phyloP scores from a whole-genome alignment of 53 echinoderm and acorn worm species.

The Crossaster papposus region DNA sequence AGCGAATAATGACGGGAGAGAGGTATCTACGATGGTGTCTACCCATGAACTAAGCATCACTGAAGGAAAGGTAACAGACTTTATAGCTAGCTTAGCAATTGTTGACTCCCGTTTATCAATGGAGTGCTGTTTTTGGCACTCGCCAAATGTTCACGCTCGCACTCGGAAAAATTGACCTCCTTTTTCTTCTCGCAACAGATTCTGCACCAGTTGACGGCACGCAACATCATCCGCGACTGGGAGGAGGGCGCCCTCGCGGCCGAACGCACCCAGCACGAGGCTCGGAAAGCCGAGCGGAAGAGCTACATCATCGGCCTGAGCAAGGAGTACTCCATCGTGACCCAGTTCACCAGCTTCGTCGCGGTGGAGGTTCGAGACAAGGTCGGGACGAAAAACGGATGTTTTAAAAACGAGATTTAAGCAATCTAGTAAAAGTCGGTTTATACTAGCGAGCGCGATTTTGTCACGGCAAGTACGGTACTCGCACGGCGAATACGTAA shows the following conservation, averaged over 20 bases:
- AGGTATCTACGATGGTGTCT: conserved; percentile 93
- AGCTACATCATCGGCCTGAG: conserved; percentile 83
- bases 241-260: conserved; percentile 89
- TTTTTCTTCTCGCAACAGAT: conserved; percentile 51
- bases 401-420: too few species aligned
- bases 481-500: too few species aligned
- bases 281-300: conserved; percentile 80
- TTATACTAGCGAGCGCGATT: too few species aligned
- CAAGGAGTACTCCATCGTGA: conserved; percentile 92
- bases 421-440: too few species aligned
- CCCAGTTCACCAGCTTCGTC: conserved; percentile 94
- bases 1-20: conserved; percentile 80
- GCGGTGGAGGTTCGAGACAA: conserved; percentile 90
- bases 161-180: background rate
- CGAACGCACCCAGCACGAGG: conserved; percentile 79
- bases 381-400: too few species aligned
- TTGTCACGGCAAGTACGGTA: too few species aligned
- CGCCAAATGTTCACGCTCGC: too few species aligned
- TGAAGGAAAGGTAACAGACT: conserved; percentile 76
- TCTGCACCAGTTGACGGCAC: conserved; percentile 90
- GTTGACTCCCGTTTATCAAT: too few species aligned
- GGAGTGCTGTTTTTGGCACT: too few species aligned
- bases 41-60: conserved; percentile 91
- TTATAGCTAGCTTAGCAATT: too few species aligned
- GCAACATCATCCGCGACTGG: conserved; percentile 98